phyloP scores from a whole-genome alignment of 2,113 vertebrate species.

The Amphiprion percula region DNA sequence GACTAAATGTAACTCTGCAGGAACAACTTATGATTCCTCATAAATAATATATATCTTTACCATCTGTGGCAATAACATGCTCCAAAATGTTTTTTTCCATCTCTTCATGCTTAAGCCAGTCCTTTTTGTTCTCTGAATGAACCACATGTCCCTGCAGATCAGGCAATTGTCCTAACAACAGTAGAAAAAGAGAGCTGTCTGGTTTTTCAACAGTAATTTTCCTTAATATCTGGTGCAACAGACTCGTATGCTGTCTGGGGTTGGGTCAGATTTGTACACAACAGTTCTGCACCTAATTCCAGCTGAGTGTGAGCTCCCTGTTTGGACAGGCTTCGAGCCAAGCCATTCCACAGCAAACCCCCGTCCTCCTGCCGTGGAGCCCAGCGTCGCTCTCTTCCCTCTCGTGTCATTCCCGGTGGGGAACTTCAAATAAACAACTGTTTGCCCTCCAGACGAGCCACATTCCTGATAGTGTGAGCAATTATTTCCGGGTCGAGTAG shows the following conservation, averaged over 20 bases:
- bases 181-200: not conserved
- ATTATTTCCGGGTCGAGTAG: constrained; percentile 85
- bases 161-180: not conserved
- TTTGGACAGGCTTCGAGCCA: constrained; percentile 71
- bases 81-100: not conserved
- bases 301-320: constrained; percentile 52
- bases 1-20: too few relatives aligned
- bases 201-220: not conserved
- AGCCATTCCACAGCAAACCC: constrained; percentile 68
- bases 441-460: constrained; percentile 66
- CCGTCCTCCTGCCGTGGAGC: constrained; percentile 12
- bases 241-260: constrained; percentile 33
- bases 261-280: constrained; percentile 37
- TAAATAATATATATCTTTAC: not conserved
- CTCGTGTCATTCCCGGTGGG: constrained; percentile 56
- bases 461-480: constrained; percentile 80
- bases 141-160: not conserved
- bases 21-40: too few relatives aligned
- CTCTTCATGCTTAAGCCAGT: too few relatives aligned
- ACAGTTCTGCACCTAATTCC: constrained; percentile 70
- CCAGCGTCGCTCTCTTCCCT: constrained; percentile 1
- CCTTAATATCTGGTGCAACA: constrained; percentile 17
- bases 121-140: too few relatives aligned
- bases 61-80: not conserved
- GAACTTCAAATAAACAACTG: constrained; percentile 75